Conservation (phyloP, 1,140 invertebrate species). For the Drosophila nannoptera region DNA sequence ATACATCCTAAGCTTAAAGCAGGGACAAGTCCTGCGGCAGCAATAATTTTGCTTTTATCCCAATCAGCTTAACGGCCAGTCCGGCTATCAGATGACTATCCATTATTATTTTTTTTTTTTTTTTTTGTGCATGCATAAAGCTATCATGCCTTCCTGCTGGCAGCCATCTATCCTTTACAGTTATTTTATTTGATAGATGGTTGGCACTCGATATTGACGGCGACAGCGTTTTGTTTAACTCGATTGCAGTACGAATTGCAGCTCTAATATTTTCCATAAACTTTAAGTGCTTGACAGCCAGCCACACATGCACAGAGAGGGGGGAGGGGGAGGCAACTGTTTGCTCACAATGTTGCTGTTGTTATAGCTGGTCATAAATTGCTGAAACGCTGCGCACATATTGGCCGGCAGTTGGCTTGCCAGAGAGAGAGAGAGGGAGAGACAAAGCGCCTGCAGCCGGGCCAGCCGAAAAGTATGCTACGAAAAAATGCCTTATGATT, state of each 20-base stretch:
- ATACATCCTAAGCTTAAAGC: too few species aligned
- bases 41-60: too few species aligned
- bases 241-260: slow-evolving; percentile 29
- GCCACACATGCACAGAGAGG: neutral
- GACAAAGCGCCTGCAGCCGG: slow-evolving; percentile 15
- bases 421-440: too few species aligned
- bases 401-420: slow-evolving; percentile 54
- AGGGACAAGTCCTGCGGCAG: too few species aligned
- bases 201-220: slow-evolving; percentile 14
- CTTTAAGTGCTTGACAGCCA: slow-evolving; percentile 31
- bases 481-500: slow-evolving; percentile 56
- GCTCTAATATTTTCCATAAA: slow-evolving; percentile 51
- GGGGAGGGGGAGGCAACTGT: slow-evolving; percentile 29
- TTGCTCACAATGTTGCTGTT: slow-evolving; percentile 45
- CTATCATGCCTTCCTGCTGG: neutral
- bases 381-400: slow-evolving; percentile 38
- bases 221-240: slow-evolving; percentile 22
- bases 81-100: too few species aligned
- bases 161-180: neutral
- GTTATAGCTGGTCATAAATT: slow-evolving; percentile 55
- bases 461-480: slow-evolving; percentile 32
- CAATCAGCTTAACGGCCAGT: too few species aligned
- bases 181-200: slow-evolving; percentile 12
- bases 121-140: too few species aligned
- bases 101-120: too few species aligned